Evolutionary conservation across 2,888 invertebrate genomes (phyloP), one percentile per base, ranked within the genome.

Genomic region (Stenichneumon culpator): DNA sequence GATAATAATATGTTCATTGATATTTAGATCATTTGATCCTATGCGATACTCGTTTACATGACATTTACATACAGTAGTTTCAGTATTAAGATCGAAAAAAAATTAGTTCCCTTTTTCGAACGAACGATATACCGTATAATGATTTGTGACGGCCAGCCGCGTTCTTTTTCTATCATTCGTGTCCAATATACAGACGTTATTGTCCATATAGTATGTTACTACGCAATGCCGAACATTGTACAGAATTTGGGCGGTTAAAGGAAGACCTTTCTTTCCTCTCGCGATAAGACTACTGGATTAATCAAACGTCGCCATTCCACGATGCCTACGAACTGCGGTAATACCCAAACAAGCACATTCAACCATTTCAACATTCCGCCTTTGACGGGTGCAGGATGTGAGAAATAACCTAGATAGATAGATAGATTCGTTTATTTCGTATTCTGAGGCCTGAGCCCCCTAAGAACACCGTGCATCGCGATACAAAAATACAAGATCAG

Each of bases 211-310:
- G 7, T 60, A 57, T 19, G 57, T 77, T 90, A 87, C 81, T 83
- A 81, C 88, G 87, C 74, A 86, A 86, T 65, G 52, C 52, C 73
- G 25, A 52, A 32, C 32, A 3, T 25, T 69, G 54, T 70, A 84
- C 69, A 68, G 32, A 70, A 86, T 74, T 80, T 82, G 54, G n/a
- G 67, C 77, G 88, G 73, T 86, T 73, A 88, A 75, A 89, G 91
- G 92, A 92, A 91, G 90, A 89, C 79, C 87, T 89, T 90, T 88
- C 88, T 90, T 91, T 90, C 90, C 91, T 90, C 83, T 89, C 75
- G 83, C 87, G 92, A 92, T 92, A 91, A 88, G 60, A 28, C 11
- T 22, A 57, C 68, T n/a, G 25, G 9, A 81, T 80, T 87, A 90
- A 91, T 91, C 90, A 89, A 83, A 75, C 16, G 73, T 81, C 74